Percentiles rank a stretch among this genome's conserved stretches.
Evolutionary conservation across 1,140 invertebrate genomes (phyloP).

Genomic region (Muscidifurax raptorellus): DNA sequence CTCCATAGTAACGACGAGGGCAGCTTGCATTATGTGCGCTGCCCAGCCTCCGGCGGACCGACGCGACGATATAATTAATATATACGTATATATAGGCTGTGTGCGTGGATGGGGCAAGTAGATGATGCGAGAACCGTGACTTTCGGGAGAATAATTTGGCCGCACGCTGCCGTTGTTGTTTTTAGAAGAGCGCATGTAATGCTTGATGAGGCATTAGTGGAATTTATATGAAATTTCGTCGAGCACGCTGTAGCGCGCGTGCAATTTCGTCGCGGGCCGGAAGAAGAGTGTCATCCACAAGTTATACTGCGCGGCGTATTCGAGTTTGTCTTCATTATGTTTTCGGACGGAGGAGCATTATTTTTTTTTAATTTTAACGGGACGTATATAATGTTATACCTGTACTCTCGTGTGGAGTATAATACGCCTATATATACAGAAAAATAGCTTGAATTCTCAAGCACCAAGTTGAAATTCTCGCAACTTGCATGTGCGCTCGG

Average conservation of each 20-base stretch:
- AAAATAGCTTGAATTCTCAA: background rate
- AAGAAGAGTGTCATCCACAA: background rate
- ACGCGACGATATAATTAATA: constrained; percentile 28
- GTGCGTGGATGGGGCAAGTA: background rate
- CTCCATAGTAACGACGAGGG: constrained; percentile 12
- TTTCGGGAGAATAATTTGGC: constrained; percentile 23
- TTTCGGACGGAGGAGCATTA: background rate
- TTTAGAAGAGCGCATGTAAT: background rate
- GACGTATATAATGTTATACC: too few species aligned
- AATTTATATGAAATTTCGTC: background rate
- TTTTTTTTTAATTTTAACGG: too few species aligned
- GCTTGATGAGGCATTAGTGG: background rate
- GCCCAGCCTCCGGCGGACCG: background rate
- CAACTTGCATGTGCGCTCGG: background rate
- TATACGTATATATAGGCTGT: background rate
- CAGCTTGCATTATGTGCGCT: constrained; percentile 1
- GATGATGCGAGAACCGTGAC: background rate
- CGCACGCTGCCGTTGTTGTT: background rate
- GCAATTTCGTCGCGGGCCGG: too few species aligned
- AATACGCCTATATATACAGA: too few species aligned
- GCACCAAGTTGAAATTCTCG: background rate
- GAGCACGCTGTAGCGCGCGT: background rate
- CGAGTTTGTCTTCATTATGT: too few species aligned
- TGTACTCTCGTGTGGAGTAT: too few species aligned
- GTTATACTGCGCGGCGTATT: too few species aligned